These are phyloP conservation scores for Hecatera dysodea DNA, from an alignment of 2,888 invertebrate genomes.

Conservation along the genomic window DNA sequence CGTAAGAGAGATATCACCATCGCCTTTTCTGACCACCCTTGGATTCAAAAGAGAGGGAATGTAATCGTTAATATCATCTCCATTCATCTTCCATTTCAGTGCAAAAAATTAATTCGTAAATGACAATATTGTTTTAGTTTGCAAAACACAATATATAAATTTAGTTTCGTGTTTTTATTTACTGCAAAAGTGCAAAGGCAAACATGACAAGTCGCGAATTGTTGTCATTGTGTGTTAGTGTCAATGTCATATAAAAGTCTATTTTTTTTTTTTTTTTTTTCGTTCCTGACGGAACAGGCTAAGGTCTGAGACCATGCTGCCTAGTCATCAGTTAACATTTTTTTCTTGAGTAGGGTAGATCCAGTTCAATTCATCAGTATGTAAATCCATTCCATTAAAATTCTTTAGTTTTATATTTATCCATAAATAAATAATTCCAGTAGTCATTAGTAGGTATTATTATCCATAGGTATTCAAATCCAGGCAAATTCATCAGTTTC, in stretches of 20 bases:
- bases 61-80: slow-evolving; percentile 77
- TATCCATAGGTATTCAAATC: too few relatives aligned
- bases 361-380: too few relatives aligned
- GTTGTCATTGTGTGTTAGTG: not conserved
- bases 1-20: slow-evolving; percentile 73
- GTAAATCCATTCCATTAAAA: too few relatives aligned
- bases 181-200: slow-evolving; percentile 15
- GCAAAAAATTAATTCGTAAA: not conserved
- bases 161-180: slow-evolving; percentile 32
- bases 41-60: slow-evolving; percentile 84
- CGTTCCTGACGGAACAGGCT: too few relatives aligned
- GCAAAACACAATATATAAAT: not conserved
- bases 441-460: too few relatives aligned
- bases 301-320: too few relatives aligned
- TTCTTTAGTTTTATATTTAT: too few relatives aligned
- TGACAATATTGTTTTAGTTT: slow-evolving; percentile 9
- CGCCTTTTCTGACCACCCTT: slow-evolving; percentile 73
- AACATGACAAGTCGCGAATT: not conserved
- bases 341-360: too few relatives aligned
- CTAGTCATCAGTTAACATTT: too few relatives aligned
- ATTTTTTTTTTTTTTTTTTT: too few relatives aligned
- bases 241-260: not conserved
- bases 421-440: too few relatives aligned
- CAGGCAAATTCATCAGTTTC: too few relatives aligned
- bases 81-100: slow-evolving; percentile 71